These are phyloP conservation scores for Nephrotoma flavescens DNA, from an alignment of 2,888 invertebrate species.

Conservation along the genomic window DNA sequence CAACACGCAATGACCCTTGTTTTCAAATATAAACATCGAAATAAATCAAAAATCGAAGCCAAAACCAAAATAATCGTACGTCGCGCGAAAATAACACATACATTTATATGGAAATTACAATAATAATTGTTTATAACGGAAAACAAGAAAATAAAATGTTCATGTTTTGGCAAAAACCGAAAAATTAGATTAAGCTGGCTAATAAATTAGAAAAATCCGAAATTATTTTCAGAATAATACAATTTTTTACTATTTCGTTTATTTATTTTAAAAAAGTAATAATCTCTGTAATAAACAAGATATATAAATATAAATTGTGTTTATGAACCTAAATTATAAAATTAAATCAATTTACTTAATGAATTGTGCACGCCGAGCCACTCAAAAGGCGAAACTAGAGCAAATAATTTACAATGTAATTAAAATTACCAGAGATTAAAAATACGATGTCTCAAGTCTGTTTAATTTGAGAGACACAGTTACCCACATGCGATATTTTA, in stretches of 20 bases:
- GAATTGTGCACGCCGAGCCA: neutral
- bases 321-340: neutral
- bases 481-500: neutral
- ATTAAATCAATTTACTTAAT: neutral
- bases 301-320: neutral
- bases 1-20: neutral
- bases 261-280: neutral
- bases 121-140: neutral
- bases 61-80: neutral
- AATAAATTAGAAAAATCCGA: neutral
- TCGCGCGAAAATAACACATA: neutral
- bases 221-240: neutral
- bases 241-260: neutral
- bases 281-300: neutral
- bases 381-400: neutral
- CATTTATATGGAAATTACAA: neutral
- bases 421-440: neutral
- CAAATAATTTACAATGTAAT: conserved; percentile 2
- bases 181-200: neutral
- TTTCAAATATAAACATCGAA: neutral
- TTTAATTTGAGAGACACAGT: neutral
- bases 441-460: neutral
- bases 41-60: neutral
- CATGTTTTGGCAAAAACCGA: neutral
- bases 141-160: neutral